phyloP scores from a whole-genome alignment of 2,888 invertebrate genomes.

The Acanthacorydalis orientalis region DNA sequence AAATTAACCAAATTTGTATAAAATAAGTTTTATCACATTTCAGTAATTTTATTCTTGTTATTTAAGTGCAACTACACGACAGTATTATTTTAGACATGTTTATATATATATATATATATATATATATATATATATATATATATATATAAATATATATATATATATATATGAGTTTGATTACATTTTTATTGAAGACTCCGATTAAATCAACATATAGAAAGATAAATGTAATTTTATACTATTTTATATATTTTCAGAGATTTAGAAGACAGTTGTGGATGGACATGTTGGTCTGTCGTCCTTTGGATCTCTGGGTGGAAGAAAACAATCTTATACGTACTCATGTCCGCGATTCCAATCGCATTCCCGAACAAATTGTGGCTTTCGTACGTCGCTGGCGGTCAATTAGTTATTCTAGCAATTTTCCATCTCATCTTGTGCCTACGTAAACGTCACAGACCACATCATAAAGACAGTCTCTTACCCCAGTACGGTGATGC shows the following conservation, averaged over 20 bases:
- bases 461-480: constrained; percentile 18
- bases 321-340: constrained; percentile 21
- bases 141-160: too few relatives aligned
- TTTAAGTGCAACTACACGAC: too few relatives aligned
- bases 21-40: too few relatives aligned
- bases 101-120: too few relatives aligned
- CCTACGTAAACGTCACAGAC: constrained; percentile 17
- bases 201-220: too few relatives aligned
- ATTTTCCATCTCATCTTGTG: constrained; percentile 24
- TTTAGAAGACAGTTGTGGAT: constrained; percentile 18
- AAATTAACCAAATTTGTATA: too few relatives aligned
- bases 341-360: constrained; percentile 22
- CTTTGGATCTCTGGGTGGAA: constrained; percentile 23
- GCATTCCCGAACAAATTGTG: constrained; percentile 28
- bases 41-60: too few relatives aligned
- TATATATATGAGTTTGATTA: too few relatives aligned
- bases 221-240: too few relatives aligned
- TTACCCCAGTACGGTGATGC: constrained; percentile 18
- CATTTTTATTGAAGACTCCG: too few relatives aligned
- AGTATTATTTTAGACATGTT: too few relatives aligned
- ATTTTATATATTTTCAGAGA: constrained; percentile 3
- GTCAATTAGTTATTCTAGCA: constrained; percentile 27
- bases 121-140: too few relatives aligned
- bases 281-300: constrained; percentile 21
- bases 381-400: constrained; percentile 32